phyloP scores from a whole-genome alignment of 2,797 vertebrate genomes.

The Dendrocincla fuliginosa region DNA sequence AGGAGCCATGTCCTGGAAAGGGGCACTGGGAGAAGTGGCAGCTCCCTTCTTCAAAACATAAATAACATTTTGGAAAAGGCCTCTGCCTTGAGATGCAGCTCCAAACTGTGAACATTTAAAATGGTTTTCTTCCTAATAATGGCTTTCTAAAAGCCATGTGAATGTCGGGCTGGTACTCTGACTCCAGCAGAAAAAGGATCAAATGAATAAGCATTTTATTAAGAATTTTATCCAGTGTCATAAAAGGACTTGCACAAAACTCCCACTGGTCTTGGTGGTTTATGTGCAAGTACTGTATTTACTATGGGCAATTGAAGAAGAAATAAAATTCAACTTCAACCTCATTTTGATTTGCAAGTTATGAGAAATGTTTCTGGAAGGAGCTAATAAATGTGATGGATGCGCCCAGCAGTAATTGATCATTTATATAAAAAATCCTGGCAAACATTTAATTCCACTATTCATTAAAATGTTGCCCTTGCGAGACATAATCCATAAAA shows the following conservation, averaged over 20 bases:
- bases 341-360: slow-evolving; percentile 11
- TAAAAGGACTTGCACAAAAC: background rate
- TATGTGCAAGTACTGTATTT: background rate
- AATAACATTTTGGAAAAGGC: background rate
- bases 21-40: background rate
- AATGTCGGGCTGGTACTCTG: background rate
- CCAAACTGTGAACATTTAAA: background rate
- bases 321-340: background rate
- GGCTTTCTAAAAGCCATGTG: background rate
- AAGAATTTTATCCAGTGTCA: background rate
- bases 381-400: slow-evolving; percentile 36
- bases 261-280: background rate
- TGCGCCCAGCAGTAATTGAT: background rate
- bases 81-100: background rate
- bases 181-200: background rate
- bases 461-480: slow-evolving; percentile 55
- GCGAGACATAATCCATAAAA: slow-evolving; percentile 38
- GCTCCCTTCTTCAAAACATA: background rate
- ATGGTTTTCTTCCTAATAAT: background rate
- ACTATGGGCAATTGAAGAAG: background rate
- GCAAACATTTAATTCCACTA: slow-evolving; percentile 51
- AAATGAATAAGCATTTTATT: background rate
- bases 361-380: slow-evolving; percentile 24
- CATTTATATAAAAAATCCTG: slow-evolving; percentile 26
- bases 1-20: background rate